phyloP scores from a whole-genome alignment of 2,113 vertebrate genomes.

The Pluvianellus socialis region DNA sequence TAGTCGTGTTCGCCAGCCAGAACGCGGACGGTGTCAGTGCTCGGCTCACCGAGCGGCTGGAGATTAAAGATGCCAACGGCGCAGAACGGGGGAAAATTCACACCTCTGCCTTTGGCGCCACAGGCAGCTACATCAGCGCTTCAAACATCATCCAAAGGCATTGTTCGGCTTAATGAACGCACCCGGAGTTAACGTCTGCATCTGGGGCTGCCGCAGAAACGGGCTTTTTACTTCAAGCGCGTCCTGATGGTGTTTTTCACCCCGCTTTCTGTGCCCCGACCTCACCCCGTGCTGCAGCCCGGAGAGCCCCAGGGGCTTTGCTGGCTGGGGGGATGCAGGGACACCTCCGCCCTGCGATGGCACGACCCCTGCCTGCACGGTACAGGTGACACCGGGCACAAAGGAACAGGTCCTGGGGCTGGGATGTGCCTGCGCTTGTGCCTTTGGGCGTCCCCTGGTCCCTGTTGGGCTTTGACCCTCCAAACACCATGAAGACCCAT shows the following conservation, averaged over 20 bases:
- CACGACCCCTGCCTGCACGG: fast-evolving
- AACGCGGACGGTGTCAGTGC: background rate
- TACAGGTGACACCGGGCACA: fast-evolving
- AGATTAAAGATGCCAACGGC: background rate
- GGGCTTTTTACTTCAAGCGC: fast-evolving
- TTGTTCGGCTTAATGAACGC: background rate
- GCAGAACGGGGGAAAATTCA: background rate
- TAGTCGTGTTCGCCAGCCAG: background rate
- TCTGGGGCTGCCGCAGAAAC: background rate
- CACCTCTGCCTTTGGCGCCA: background rate
- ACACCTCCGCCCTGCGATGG: fast-evolving
- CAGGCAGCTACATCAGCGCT: conserved; percentile 5
- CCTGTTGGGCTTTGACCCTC: background rate
- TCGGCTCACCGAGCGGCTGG: background rate
- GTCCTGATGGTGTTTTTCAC: fast-evolving
- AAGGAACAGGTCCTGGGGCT: background rate
- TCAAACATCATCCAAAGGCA: background rate
- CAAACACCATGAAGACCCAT: background rate
- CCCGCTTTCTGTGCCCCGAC: fast-evolving
- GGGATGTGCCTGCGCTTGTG: background rate
- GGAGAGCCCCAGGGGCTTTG: background rate
- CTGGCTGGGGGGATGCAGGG: background rate
- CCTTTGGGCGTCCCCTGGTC: background rate
- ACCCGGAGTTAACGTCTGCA: background rate
- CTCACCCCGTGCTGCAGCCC: background rate